These are phyloP conservation scores for Holothuria glaberrima DNA, from an alignment of 35 echinoderm and acorn worm species.

Conservation along the genomic window DNA sequence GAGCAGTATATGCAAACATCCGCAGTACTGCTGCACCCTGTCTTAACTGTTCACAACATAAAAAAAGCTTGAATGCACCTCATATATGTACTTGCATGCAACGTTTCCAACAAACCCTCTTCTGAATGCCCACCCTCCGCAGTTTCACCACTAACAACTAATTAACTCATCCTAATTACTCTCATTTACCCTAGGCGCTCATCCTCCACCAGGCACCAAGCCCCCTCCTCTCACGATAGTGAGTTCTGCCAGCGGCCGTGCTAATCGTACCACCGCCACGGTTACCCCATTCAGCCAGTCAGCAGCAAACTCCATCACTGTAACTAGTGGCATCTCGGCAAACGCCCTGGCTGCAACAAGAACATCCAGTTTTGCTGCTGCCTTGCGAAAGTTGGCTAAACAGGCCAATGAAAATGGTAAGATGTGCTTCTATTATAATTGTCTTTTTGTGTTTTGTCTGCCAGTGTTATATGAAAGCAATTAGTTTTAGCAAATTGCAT, in stretches of 20 bases:
- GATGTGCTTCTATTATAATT: conserved; percentile 38
- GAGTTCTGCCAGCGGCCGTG: conserved; percentile 71
- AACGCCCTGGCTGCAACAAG: conserved; percentile 91
- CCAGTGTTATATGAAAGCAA: not conserved
- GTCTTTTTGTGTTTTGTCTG: not conserved
- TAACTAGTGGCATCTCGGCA: conserved; percentile 97
- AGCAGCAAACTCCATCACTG: conserved; percentile 92
- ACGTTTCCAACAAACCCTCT: too few species aligned
- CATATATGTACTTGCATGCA: too few species aligned
- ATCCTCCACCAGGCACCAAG: conserved; percentile 77
- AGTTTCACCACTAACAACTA: conserved; percentile 56
- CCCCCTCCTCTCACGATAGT: conserved; percentile 94
- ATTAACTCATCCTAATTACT: conserved; percentile 69
- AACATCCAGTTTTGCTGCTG: conserved; percentile 98
- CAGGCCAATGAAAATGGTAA: conserved; percentile 98
- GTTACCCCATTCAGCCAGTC: conserved; percentile 99
- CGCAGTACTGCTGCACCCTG: too few species aligned
- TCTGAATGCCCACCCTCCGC: conserved; percentile 1
- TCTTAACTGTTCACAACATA: too few species aligned
- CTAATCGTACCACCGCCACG: conserved; percentile 96
- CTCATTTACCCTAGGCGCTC: conserved; percentile 57
- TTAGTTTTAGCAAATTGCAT: too few species aligned
- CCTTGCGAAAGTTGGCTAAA: conserved; percentile 96
- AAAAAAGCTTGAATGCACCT: too few species aligned
- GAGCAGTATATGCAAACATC: too few species aligned